Conservation (phyloP, 2,113 vertebrate genomes). For the Cyprinus carpio region DNA sequence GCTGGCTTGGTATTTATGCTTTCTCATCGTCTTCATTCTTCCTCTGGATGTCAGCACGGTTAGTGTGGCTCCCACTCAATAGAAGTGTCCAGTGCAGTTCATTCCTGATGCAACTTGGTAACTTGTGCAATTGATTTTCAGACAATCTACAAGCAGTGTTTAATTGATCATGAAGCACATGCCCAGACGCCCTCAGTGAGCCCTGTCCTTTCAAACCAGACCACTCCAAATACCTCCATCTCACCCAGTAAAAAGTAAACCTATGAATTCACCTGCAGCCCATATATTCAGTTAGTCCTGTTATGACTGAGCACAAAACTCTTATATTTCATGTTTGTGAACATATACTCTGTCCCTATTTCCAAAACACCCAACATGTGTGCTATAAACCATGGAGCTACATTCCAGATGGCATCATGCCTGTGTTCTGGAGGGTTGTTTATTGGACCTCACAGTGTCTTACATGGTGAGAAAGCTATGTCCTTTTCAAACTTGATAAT, state of each 20-base stretch:
- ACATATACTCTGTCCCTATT: not conserved
- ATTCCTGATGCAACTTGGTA: not conserved
- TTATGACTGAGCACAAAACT: not conserved
- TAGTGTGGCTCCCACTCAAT: slow-evolving; percentile 58
- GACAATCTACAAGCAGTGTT: slow-evolving; percentile 80
- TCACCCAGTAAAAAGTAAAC: slow-evolving; percentile 66
- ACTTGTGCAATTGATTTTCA: slow-evolving; percentile 48
- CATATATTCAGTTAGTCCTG: not conserved
- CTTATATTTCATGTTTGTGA: slow-evolving; percentile 2
- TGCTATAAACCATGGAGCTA: slow-evolving; percentile 98
- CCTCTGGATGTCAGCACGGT: slow-evolving; percentile 97
- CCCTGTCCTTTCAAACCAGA: slow-evolving; percentile 62
- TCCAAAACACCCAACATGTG: slow-evolving; percentile 52
- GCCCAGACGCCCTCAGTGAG: slow-evolving; percentile 21
- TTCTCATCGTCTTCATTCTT: slow-evolving; percentile 95
- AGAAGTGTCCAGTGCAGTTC: not conserved
- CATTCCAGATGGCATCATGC: slow-evolving; percentile 95
- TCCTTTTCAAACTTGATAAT: slow-evolving; percentile 2
- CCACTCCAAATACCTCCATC: slow-evolving; percentile 57
- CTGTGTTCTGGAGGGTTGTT: slow-evolving; percentile 97
- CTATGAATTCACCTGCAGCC: not conserved
- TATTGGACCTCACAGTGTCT: slow-evolving; percentile 99
- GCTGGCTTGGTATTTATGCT: slow-evolving; percentile 97
- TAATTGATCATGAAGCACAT: slow-evolving; percentile 64
- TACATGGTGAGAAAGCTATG: slow-evolving; percentile 83